phyloP scores from a whole-genome alignment of 2,888 invertebrate species.

The Eulithis prunata region DNA sequence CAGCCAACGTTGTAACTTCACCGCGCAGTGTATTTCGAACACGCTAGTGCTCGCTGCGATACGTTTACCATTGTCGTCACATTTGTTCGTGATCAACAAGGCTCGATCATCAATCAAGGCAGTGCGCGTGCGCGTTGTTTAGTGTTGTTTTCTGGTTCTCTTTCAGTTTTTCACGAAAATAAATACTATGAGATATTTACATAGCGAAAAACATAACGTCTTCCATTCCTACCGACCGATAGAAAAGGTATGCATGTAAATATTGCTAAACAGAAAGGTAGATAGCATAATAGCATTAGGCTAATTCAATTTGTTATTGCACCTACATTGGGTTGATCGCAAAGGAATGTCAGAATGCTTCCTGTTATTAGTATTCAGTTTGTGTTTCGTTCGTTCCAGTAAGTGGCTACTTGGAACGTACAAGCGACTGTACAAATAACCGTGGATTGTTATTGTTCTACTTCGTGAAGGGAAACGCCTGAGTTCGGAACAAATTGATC shows the following conservation, averaged over 20 bases:
- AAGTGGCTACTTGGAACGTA: slow-evolving; percentile 44
- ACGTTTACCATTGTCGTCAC: too few species aligned
- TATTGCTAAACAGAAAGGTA: slow-evolving; percentile 22
- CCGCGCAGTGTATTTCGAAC: too few species aligned
- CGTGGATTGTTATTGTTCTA: slow-evolving; percentile 53
- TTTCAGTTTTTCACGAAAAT: too few species aligned
- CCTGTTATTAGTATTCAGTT: slow-evolving; percentile 67
- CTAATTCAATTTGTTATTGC: slow-evolving; percentile 65
- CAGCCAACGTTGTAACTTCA: too few species aligned
- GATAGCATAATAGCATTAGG: slow-evolving; percentile 50
- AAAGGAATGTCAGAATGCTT: slow-evolving; percentile 65
- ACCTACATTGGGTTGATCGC: slow-evolving; percentile 53
- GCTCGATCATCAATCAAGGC: too few species aligned
- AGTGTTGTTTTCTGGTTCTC: too few species aligned
- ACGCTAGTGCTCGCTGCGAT: too few species aligned
- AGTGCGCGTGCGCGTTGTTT: too few species aligned
- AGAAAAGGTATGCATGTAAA: slow-evolving; percentile 20
- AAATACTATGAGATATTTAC: too few species aligned
- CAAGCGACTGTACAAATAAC: slow-evolving; percentile 47
- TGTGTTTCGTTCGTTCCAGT: slow-evolving; percentile 55
- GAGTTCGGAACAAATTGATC: slow-evolving; percentile 47
- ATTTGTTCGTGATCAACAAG: too few species aligned
- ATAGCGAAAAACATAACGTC: slow-evolving; percentile 12
- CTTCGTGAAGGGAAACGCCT: slow-evolving; percentile 44
- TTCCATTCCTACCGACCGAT: slow-evolving; percentile 22